Evolutionary conservation across 2,888 invertebrate species (phyloP), one percentile per base, ranked within the genome.

Genomic region (Urechis unicinctus): DNA sequence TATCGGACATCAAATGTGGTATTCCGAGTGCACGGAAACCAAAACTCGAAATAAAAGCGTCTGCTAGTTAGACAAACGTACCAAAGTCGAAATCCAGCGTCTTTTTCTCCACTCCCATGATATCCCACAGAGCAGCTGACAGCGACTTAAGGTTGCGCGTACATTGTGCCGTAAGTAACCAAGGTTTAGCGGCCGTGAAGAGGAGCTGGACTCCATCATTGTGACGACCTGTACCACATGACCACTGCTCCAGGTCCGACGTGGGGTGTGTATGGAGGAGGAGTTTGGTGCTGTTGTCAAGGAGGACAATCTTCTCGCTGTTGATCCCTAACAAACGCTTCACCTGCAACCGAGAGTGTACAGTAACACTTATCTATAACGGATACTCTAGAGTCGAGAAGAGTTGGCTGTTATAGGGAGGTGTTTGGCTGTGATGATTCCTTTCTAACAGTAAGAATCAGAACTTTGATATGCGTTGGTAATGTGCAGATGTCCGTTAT

Each of bases 131-230:
- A 50, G 82, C 80, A 59, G 79, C 78, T 45, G 80, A 79, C 50
- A 82, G 73, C 62, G 83, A 81, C 72, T 82, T 81, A 60, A 82
- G 69, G 62, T 71, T 70, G 54, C 74, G 74, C 25, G 69, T 80
- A 52, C 83, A 81, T 51, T 83, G 78, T 80, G 75, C 82, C 71
- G 76, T 82, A 68, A 69, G 80, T 25, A 69, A 66, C 75, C 75
- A 78, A 6, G 73, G 69, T 72, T 83, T 81, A 60, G 82, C 80
- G 57, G 82, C 83, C 45, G 83, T 79, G 73, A 85, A 85, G 69
- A 85, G 84, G 59, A 85, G 75, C 56, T 82, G 79, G 51, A 85
- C 73, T 58, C 83, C 81, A 73, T 84, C 83, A 73, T 84, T 83
- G 58, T 81, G 81, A 53, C 83, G 79, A 9, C 84, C 84, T 28